Evolutionary conservation across 37 sponge, comb jelly and placozoan genomes (phyloP).

Genomic region (Axinella damicornis): DNA sequence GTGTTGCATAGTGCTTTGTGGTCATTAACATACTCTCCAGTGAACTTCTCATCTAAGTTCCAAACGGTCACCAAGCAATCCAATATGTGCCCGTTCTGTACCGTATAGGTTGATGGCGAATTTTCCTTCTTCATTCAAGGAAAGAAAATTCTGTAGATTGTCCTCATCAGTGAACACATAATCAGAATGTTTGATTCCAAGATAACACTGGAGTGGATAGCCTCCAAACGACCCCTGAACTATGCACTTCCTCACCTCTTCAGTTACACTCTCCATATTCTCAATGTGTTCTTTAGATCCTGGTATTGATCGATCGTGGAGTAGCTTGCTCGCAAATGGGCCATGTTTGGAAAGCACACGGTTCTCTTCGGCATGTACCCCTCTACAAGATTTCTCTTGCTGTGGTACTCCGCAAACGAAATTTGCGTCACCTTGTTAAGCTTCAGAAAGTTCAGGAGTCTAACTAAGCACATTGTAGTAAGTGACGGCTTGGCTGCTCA

Average conservation of each 20-base stretch:
- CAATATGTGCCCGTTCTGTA: neutral
- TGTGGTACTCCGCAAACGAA: conserved; percentile 27
- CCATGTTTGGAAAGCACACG: neutral
- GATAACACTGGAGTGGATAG: conserved; percentile 8
- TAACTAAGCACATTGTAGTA: conserved; percentile 21
- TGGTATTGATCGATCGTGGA: neutral
- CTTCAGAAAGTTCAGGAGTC: conserved; percentile 22
- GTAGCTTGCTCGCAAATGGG: neutral
- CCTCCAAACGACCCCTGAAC: conserved; percentile 5
- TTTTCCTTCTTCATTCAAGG: conserved; percentile 5
- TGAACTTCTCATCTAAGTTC: neutral
- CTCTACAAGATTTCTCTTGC: conserved; percentile 11
- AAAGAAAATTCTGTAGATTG: neutral
- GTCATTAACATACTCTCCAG: neutral
- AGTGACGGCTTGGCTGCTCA: conserved; percentile 10
- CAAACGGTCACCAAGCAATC: neutral
- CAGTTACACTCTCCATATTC: conserved; percentile 17
- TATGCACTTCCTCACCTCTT: conserved; percentile 1
- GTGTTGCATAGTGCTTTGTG: neutral
- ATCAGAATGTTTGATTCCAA: neutral
- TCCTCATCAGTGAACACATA: conserved; percentile 30
- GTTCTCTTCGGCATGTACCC: neutral
- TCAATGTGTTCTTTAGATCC: conserved; percentile 12
- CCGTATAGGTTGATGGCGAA: neutral
- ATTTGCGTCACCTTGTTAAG: conserved; percentile 14